These are phyloP conservation scores for Siderastrea radians DNA, from an alignment of 92 coral and sea anemone genomes.

Conservation along the genomic window DNA sequence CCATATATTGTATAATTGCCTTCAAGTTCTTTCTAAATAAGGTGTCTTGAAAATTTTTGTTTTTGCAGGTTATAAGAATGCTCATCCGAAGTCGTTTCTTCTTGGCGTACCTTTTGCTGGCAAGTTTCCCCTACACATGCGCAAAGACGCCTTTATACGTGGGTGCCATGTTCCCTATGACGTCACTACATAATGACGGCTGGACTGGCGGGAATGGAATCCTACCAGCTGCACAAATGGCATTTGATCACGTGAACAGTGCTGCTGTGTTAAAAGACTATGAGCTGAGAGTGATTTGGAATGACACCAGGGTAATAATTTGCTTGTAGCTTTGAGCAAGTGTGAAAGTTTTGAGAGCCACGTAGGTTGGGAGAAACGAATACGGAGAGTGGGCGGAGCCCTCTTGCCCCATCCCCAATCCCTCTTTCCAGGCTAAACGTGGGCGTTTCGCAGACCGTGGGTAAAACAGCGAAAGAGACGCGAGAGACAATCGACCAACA, in stretches of 20 bases:
- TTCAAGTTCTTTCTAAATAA: background rate
- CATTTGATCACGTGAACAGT: constrained; percentile 79
- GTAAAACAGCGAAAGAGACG: no score
- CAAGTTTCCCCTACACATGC: background rate
- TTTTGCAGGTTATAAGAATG: constrained; percentile 4
- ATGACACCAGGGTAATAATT: constrained; percentile 78
- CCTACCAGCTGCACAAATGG: constrained; percentile 86
- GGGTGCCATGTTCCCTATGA: constrained; percentile 87
- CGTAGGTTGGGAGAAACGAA: no score
- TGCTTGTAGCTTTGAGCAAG: background rate
- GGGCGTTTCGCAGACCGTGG: no score
- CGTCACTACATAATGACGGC: constrained; percentile 62
- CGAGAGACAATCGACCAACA: no score
- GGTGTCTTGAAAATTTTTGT: background rate
- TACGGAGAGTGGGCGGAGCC: no score
- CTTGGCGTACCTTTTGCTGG: background rate
- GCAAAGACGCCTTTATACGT: constrained; percentile 82
- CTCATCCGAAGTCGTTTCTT: background rate
- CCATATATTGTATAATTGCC: background rate
- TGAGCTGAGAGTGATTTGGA: constrained; percentile 83
- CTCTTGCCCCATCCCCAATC: no score
- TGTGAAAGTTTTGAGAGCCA: no score
- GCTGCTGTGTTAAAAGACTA: constrained; percentile 71
- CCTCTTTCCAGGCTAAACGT: no score
- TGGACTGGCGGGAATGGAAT: constrained; percentile 93